These are phyloP conservation scores for Clupea harengus DNA, from an alignment of 2,113 vertebrate genomes.

Conservation along the genomic window DNA sequence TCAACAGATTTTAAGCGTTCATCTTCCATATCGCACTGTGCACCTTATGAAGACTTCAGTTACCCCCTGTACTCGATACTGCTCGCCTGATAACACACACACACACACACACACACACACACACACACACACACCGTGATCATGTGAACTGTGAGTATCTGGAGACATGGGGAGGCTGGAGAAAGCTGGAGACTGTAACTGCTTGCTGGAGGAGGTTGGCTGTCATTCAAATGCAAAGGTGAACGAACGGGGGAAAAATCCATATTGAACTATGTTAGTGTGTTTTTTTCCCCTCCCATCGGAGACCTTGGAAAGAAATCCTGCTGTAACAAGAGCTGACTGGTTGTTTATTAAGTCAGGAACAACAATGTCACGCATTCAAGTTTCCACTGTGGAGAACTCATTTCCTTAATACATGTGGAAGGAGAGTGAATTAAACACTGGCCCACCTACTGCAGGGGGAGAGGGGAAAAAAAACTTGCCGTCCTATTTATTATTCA, in stretches of 20 bases:
- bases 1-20: background rate
- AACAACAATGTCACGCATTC: constrained; percentile 56
- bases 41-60: background rate
- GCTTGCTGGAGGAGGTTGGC: constrained; percentile 48
- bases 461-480: constrained; percentile 4
- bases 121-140: background rate
- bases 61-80: background rate
- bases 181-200: constrained; percentile 10
- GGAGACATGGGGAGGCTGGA: background rate
- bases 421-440: constrained; percentile 62
- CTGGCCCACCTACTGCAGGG: constrained; percentile 44
- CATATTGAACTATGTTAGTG: background rate
- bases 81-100: background rate
- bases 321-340: constrained; percentile 46
- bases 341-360: constrained; percentile 60
- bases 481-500: constrained; percentile 70
- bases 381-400: constrained; percentile 37
- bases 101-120: no score
- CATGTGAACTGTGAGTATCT: background rate
- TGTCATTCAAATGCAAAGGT: constrained; percentile 29
- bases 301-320: constrained; percentile 10
- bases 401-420: constrained; percentile 56
- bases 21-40: background rate
- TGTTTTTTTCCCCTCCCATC: background rate
- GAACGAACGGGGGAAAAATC: constrained; percentile 10